Evolutionary conservation across 2,113 vertebrate species (phyloP).

Genomic region (Aspidoscelis tigris): DNA sequence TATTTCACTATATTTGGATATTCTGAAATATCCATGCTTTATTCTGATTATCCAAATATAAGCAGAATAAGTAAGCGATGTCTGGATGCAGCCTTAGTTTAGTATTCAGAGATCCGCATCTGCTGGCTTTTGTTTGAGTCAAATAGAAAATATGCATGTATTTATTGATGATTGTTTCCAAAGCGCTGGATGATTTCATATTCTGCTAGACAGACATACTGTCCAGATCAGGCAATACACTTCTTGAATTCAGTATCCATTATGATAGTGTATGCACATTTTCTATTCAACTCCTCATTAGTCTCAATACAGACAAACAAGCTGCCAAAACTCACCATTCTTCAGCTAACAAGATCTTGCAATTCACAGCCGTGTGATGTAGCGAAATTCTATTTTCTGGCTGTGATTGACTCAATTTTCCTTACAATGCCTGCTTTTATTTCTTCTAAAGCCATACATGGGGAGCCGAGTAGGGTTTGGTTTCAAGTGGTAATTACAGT

Average conservation of each 20-base stretch:
- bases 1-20: no score
- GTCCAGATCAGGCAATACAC: not conserved
- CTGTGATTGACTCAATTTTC: not conserved
- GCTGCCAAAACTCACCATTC: conserved; percentile 63
- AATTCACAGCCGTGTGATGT: conserved; percentile 43
- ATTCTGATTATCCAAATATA: no score
- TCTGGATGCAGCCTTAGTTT: no score
- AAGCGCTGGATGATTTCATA: not conserved
- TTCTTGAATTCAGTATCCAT: no score
- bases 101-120: conserved; percentile 47
- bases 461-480: not conserved
- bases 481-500: not conserved
- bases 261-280: not conserved
- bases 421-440: not conserved
- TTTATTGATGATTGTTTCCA: not conserved
- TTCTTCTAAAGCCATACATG: not conserved
- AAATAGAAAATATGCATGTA: not conserved
- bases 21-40: no score
- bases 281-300: not conserved
- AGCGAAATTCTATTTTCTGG: conserved; percentile 25
- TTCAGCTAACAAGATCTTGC: conserved; percentile 50
- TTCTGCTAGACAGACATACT: not conserved
- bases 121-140: not conserved
- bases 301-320: conserved; percentile 16
- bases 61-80: conserved; percentile 1